Percentiles rank a stretch among this genome's conserved stretches.
These are phyloP conservation scores for Lophotriccus pileatus DNA, from an alignment of 2,797 vertebrate genomes.

Conservation along the genomic window DNA sequence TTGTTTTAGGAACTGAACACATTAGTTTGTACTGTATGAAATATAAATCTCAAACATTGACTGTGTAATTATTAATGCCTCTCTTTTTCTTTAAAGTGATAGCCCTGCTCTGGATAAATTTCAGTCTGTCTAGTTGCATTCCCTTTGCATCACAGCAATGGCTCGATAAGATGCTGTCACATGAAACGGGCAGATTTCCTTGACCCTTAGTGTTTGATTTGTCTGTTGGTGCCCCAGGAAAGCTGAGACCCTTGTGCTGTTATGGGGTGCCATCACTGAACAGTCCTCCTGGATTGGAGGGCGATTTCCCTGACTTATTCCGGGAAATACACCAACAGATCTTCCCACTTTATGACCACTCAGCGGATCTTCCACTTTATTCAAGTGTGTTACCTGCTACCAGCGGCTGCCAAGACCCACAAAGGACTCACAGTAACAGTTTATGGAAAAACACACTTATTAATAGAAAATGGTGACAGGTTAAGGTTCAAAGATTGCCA, in stretches of 20 bases:
- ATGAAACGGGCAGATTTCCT: neutral
- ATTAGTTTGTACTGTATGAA: neutral
- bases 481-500: neutral
- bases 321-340: neutral
- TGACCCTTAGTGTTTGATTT: neutral
- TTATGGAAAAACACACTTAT: neutral
- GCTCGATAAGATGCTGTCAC: neutral
- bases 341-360: neutral
- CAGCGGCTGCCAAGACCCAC: neutral
- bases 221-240: neutral
- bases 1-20: neutral
- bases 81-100: neutral
- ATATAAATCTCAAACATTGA: neutral
- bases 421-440: neutral
- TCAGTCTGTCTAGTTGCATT: neutral
- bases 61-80: neutral
- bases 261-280: neutral
- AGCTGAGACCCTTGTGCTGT: neutral
- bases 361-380: neutral
- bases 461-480: neutral
- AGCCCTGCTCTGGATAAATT: neutral
- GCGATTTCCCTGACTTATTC: neutral
- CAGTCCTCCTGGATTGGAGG: neutral
- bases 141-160: neutral
- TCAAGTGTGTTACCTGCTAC: neutral